These are phyloP conservation scores for Loriculus beryllinus DNA, from an alignment of 2,797 vertebrate genomes.

Conservation along the genomic window DNA sequence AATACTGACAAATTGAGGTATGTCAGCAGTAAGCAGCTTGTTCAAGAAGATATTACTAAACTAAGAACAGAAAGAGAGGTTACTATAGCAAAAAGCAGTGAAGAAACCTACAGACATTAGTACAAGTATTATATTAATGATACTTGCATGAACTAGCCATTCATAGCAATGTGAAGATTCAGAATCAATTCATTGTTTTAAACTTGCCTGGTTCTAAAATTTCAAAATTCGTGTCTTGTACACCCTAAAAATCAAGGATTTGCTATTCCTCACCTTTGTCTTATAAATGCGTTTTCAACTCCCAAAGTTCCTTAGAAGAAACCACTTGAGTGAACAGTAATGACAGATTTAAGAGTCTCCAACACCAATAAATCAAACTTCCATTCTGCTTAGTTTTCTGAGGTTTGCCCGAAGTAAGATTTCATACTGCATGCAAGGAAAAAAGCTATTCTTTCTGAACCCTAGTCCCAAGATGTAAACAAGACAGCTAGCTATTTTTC, in stretches of 20 bases:
- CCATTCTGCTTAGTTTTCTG: background rate
- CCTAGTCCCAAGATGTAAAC: background rate
- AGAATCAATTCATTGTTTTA: background rate
- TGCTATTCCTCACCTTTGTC: background rate
- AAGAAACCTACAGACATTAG: background rate
- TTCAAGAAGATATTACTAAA: background rate
- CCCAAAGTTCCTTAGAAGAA: background rate
- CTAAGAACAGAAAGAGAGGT: background rate
- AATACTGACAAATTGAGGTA: background rate
- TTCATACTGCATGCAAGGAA: background rate
- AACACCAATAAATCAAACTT: background rate
- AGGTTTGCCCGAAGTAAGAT: rapidly evolving
- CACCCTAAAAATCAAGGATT: background rate
- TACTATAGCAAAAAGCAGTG: background rate
- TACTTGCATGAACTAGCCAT: background rate
- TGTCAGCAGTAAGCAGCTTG: background rate
- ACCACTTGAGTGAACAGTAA: background rate
- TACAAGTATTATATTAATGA: background rate
- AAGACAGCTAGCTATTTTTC: background rate
- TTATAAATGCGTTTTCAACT: background rate
- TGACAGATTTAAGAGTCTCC: background rate
- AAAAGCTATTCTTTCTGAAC: background rate
- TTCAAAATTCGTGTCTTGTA: background rate
- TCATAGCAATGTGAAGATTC: background rate
- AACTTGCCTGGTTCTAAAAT: background rate